Base-by-base conservation (phyloP, 1,140 invertebrate species). In the Drosophila subobscura region DNA sequence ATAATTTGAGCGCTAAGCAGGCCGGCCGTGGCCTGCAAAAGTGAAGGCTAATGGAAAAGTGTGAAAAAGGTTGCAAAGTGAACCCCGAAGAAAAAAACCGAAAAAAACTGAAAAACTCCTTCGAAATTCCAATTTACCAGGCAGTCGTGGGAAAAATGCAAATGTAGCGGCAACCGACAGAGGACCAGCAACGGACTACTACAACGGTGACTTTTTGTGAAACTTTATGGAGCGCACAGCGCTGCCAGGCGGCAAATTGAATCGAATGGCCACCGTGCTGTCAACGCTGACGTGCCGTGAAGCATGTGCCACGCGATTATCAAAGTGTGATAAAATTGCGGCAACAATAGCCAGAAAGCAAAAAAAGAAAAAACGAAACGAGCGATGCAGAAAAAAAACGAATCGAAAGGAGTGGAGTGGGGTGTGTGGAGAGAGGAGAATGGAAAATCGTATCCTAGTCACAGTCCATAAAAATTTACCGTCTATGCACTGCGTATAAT, bases 401-500 rank as follows among this genome's bases (percentile, higher is more conserved):
- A 10, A 37, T 12, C 49, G 55, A 20, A 22, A 29, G 20, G 16
- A 33, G 55, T 41, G 55, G 46, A 44, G 33, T 22, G n/a, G 60
- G 14, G 46, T 23, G 56, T 50, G 10, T 4, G 25, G 50, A 63
- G 45, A 10, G n/a, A 22, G 67, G 16, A 10, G 23, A 20, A 60
- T 40, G 16, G 45, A 60, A 27, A 67, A 45, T 40, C 71, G 42
- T 16, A 56, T 25, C 55, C 72, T 70, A 80, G 66, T 80, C 72
- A 68, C 73, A 81, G 79, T 81, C 73, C 73, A 81, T 81, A 81
- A 81, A 81, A 81, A 74, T 77, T 63, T 77, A 66, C 58, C 68
- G 78, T 81, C 79, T 81, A 81, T 81, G 79, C 78, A 81, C 78
- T 77, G 79, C 73, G 78, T 81, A 81, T 81, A 81, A 81, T 81